These are phyloP conservation scores for Rhinella marina DNA, from an alignment of 2,797 vertebrate species.

Conservation along the genomic window DNA sequence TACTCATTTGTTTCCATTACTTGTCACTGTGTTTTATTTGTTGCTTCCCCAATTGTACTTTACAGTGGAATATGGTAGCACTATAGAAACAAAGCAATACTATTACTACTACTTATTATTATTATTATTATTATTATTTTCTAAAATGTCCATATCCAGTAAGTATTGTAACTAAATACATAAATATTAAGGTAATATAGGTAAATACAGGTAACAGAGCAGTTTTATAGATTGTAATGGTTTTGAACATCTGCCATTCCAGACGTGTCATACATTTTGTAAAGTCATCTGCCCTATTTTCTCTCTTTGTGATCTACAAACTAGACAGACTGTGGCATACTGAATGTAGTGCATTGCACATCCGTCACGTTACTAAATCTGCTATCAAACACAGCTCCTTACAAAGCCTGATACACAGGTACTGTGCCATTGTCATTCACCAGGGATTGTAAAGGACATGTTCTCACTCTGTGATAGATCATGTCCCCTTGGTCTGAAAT, in stretches of 20 bases:
- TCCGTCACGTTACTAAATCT: slow-evolving; percentile 35
- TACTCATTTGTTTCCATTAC: too few species aligned
- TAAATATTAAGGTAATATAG: too few species aligned
- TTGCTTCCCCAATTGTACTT: too few species aligned
- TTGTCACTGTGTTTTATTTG: too few species aligned
- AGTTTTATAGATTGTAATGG: neutral
- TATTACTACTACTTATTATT: too few species aligned
- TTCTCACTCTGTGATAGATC: slow-evolving; percentile 56
- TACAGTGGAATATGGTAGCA: too few species aligned
- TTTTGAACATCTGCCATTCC: neutral
- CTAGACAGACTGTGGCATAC: slow-evolving; percentile 25
- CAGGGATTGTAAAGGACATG: slow-evolving; percentile 43
- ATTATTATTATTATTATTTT: too few species aligned
- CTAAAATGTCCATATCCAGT: too few species aligned
- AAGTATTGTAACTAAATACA: too few species aligned
- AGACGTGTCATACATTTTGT: neutral
- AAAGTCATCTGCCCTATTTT: neutral
- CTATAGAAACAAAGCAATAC: too few species aligned
- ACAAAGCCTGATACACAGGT: slow-evolving; percentile 43
- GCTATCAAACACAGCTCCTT: slow-evolving; percentile 10
- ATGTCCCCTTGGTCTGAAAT: slow-evolving; percentile 53
- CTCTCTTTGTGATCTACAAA: slow-evolving; percentile 8
- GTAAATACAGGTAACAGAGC: too few species aligned
- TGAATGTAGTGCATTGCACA: slow-evolving; percentile 28
- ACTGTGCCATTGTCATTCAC: slow-evolving; percentile 58